Conservation (phyloP, 2,113 vertebrate genomes). For the Alosa alosa region DNA sequence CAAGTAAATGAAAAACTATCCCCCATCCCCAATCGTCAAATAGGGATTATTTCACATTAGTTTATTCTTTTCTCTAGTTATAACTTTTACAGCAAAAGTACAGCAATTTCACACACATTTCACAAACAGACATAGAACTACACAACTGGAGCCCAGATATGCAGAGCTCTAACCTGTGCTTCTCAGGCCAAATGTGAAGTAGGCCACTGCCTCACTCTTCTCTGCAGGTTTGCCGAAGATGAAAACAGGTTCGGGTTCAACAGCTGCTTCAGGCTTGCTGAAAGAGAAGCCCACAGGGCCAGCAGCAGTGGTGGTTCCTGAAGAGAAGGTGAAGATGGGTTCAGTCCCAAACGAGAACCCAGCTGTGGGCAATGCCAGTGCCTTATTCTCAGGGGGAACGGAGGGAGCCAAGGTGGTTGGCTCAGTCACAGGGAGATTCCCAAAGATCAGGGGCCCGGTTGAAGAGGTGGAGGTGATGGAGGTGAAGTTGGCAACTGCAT, state of each 20-base stretch:
- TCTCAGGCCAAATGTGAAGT: constrained; percentile 80
- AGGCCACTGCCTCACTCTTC: constrained; percentile 74
- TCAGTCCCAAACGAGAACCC: constrained; percentile 76
- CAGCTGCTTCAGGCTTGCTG: constrained; percentile 76
- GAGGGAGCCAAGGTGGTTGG: constrained; percentile 41
- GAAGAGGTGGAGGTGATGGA: constrained; percentile 54
- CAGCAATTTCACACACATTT: neutral
- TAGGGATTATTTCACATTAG: too few species aligned
- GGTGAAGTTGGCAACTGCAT: constrained; percentile 52
- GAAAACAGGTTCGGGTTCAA: constrained; percentile 75
- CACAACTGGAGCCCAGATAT: too few species aligned
- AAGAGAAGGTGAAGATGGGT: too few species aligned
- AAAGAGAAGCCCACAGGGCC: constrained; percentile 76
- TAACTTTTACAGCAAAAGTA: neutral
- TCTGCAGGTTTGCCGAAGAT: constrained; percentile 76
- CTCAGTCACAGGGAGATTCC: constrained; percentile 71
- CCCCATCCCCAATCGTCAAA: too few species aligned
- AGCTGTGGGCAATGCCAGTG: constrained; percentile 55
- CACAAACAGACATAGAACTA: neutral
- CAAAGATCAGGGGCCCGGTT: constrained; percentile 68
- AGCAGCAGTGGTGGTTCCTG: constrained; percentile 19
- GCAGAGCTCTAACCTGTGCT: constrained; percentile 57
- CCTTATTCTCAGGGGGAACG: constrained; percentile 52
- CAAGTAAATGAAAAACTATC: too few species aligned
- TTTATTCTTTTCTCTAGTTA: too few species aligned